Base-by-base conservation (phyloP, 1,140 invertebrate genomes). In the Panulirus ornatus region DNA sequence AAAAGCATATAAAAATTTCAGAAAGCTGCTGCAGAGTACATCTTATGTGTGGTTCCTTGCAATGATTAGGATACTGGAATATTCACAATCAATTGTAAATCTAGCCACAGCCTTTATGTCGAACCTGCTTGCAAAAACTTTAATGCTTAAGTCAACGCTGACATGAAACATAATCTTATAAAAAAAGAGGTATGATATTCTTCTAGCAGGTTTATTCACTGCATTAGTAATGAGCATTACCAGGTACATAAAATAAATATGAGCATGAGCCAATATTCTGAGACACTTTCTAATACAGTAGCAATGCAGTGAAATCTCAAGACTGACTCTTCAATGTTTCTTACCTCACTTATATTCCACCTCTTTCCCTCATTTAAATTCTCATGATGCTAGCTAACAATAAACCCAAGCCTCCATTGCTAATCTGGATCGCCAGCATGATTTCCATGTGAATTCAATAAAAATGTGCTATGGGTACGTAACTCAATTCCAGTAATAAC, bases 401-500 rank as follows among this genome's bases (percentile, higher is more conserved):
- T 58, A 81, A 30, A 81, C 78, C 78, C 36, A 34, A 38, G 78
- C 78, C 71, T 58, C 19, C 78, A 81, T 22, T 58, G 30, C 78
- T 81, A 81, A 81, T 81, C 78, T 81, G 78, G 34, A 81, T 66
- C 27, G 27, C 58, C 51, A 58, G 36, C n/a, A 30, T 30, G 38
- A 81, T 58, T 81, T 81, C 38, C 47, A 34, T 16, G 58, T 30
- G 11, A 30, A 81, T 58, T 54, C 44, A 51, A 81, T 11, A 42
- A 40, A 75, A 38, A 75, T 44, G 40, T 51, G 44, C 42, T n/a
- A 51, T 42, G 38, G 38, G 42, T 22, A 81, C 47, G 6, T 30
- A 54, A 83, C 66, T n/a, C 66, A 63, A 83, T 51, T 38, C 34
- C 38, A 63, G 30, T 51, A 66, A 36, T 16, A 63, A 63, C 16